Evolutionary conservation across 2,113 vertebrate species (phyloP), one percentile per base, ranked within the genome.

Genomic region (Dinomys branickii): DNA sequence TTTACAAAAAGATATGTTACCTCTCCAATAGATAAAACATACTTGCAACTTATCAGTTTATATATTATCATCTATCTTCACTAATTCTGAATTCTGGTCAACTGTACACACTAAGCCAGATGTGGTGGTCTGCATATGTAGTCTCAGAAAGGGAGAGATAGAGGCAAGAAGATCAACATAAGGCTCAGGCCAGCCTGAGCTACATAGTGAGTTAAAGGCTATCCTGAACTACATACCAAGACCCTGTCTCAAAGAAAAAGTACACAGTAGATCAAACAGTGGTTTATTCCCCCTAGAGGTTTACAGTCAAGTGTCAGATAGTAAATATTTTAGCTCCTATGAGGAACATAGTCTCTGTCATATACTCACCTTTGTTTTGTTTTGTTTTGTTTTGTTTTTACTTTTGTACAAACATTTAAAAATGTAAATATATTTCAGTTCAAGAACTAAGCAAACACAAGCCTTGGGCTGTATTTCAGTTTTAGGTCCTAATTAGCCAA

Each of bases 351-450:
- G 63, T 75, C 26, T 87, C 69, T 91, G 28, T 52, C 92, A 58
- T 1, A 94, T 47, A 61, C 24, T 75, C n/a, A 30, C 58, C 5
- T 52, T n/a, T n/a, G n/a, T n/a, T n/a, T n/a, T n/a, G n/a, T n/a
- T n/a, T n/a, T n/a, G n/a, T n/a, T n/a, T n/a, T n/a, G n/a, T n/a
- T n/a, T n/a, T n/a, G n/a, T n/a, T 35, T 44, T 41, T 83, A 41
- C 38, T 22, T 61, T 63, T 83, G 61, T 38, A 28, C 33, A n/a
- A 71, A 0, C 56, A 26, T 56, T 83, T 71, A 13, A 91, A 90
- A 81, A 77, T 65, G 26, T 71, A 94, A 97, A 90, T 67, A 30
- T 50, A 88, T 83, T 61, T 90, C 92, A 50, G 24, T 9, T 92
- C 24, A 87, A 71, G n/a, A 61, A 44, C 47, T 67, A 56, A 83